Base-by-base conservation (phyloP, 2,797 vertebrate species). In the Cyprinella venusta region DNA sequence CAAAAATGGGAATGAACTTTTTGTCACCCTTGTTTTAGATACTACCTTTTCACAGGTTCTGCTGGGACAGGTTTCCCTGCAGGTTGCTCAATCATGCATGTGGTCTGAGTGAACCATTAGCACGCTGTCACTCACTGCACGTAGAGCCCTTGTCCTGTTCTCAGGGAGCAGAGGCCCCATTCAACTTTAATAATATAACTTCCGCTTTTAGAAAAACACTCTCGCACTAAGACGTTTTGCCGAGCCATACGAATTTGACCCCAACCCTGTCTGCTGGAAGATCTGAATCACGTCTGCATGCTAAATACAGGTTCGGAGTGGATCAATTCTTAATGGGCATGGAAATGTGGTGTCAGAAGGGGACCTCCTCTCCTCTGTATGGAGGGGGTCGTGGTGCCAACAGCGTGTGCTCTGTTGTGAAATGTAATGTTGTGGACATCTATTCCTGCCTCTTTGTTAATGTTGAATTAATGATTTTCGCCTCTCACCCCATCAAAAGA, bases 261-360 rank as follows among this genome's bases (percentile, higher is more conserved):
- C n/a, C 61, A 76, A 71, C n/a, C 79, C 56, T 50, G 61, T 52
- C 26, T 71, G 42, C 78, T 79, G n/a, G 42, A 74, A 80, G 42
- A 87, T 79, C 72, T n/a, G 42, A 84, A 83, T 86, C 61, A 38
- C 8, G 40, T 65, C 78, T 85, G 59, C 63, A 86, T 87, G 77
- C 77, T 63, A 85, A 86, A 68, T 85, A 24, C 89, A 74, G 80
- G 84, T 68, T 87, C 88, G 38, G 90, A 91, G 90, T 89, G 92
- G 90, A 94, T 94, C 92, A 94, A 94, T 94, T 93, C 89, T 92
- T 93, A 94, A 94, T 94, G 91, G 91, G 86, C 79, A 82, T 87
- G 87, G 87, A 87, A 89, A 89, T 88, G 89, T 12, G 89, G 90
- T 92, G 91, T 91, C 91, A 92, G 89, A 80, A 91, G 89, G 90